phyloP scores from a whole-genome alignment of 2,888 invertebrate genomes.

The Phortica magna region DNA sequence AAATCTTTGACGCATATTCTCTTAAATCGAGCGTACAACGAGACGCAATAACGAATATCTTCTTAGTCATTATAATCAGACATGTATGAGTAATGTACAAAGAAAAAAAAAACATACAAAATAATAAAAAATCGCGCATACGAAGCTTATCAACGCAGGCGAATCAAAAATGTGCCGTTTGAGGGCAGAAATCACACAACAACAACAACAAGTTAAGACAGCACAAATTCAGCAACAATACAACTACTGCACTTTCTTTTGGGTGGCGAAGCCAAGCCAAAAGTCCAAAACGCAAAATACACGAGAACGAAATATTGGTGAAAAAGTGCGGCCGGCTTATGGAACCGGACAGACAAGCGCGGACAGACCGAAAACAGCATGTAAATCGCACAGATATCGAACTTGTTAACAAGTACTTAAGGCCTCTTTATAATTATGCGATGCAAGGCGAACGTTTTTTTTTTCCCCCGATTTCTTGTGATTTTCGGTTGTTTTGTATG shows the following conservation, averaged over 20 bases:
- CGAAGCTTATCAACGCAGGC: slow-evolving; percentile 1
- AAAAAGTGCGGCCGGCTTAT: not conserved
- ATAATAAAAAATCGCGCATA: not conserved
- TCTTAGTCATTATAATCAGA: not conserved
- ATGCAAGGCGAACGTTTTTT: slow-evolving; percentile 31
- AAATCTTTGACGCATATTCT: slow-evolving; percentile 29
- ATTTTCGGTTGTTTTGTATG: not conserved
- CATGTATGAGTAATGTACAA: not conserved
- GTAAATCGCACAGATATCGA: slow-evolving; percentile 76
- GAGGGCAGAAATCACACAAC: slow-evolving; percentile 17
- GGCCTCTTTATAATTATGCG: slow-evolving; percentile 71
- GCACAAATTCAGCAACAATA: not conserved
- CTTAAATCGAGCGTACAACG: not conserved
- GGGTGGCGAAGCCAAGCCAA: not conserved
- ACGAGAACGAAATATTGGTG: not conserved
- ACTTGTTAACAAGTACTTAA: slow-evolving; percentile 77
- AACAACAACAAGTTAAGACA: not conserved
- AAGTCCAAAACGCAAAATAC: not conserved
- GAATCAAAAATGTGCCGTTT: slow-evolving; percentile 27
- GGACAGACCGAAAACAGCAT: slow-evolving; percentile 62
- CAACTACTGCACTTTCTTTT: slow-evolving; percentile 33
- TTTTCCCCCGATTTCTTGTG: not conserved
- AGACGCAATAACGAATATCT: not conserved
- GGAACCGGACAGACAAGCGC: not conserved
- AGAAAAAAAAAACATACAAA: not conserved